Evolutionary conservation across 2,888 invertebrate species (phyloP).

Genomic region (Temnothorax unifasciatus): DNA sequence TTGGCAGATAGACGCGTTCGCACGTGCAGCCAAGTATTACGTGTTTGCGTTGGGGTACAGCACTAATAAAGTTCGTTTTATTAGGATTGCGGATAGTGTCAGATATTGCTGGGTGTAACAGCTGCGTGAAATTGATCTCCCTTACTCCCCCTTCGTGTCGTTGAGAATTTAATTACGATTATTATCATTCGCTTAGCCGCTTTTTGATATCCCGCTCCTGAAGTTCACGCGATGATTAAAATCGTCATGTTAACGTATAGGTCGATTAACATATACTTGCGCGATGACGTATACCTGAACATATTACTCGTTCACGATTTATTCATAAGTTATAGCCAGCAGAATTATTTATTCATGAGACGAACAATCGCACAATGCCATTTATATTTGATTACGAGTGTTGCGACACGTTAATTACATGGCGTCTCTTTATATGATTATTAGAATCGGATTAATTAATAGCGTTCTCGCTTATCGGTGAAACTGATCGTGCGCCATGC

Average conservation of each 20-base stretch:
- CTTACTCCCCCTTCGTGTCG: neutral
- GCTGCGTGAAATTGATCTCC: slow-evolving; percentile 15
- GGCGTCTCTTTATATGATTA: neutral
- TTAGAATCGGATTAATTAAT: slow-evolving; percentile 23
- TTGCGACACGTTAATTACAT: neutral
- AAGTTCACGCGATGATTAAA: slow-evolving; percentile 2
- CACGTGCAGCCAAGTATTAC: slow-evolving; percentile 47
- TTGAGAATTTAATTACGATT: slow-evolving; percentile 37
- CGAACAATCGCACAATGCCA: neutral
- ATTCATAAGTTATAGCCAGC: neutral
- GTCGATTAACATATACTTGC: neutral
- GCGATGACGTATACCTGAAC: neutral
- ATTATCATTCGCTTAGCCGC: neutral
- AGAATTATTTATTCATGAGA: neutral
- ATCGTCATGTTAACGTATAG: neutral
- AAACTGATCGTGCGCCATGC: slow-evolving; percentile 1
- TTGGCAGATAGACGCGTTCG: slow-evolving; percentile 51
- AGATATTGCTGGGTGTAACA: slow-evolving; percentile 7
- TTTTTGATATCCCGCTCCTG: neutral
- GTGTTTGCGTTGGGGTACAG: slow-evolving; percentile 24
- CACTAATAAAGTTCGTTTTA: slow-evolving; percentile 45
- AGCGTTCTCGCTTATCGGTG: neutral
- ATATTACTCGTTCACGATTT: neutral
- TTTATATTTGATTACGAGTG: neutral
- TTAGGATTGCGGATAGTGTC: slow-evolving; percentile 21